Percentiles rank a stretch among this genome's conserved stretches.
These are phyloP conservation scores for Dryobotodes eremita DNA, from an alignment of 2,888 invertebrate species.

Conservation along the genomic window DNA sequence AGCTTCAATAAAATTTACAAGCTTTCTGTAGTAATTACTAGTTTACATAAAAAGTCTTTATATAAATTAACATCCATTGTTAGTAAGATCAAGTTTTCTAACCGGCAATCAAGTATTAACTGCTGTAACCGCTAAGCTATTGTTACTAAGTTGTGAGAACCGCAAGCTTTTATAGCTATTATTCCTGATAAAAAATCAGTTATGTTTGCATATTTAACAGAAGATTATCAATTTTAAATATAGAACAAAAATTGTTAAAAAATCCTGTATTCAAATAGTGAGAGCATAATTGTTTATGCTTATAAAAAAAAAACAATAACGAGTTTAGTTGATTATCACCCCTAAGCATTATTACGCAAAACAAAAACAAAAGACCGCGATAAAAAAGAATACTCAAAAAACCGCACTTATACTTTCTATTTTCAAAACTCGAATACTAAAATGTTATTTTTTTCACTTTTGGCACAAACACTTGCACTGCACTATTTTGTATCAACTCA, in stretches of 20 bases:
- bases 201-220: not conserved
- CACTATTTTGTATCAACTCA: slow-evolving; percentile 79
- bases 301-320: not conserved
- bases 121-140: slow-evolving; percentile 43
- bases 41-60: not conserved
- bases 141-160: slow-evolving; percentile 34
- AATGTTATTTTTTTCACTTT: slow-evolving; percentile 62
- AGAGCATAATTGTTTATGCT: not conserved
- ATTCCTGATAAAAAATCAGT: not conserved
- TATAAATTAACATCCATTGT: not conserved
- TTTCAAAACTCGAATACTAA: slow-evolving; percentile 56
- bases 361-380: slow-evolving; percentile 17
- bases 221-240: not conserved
- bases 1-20: not conserved
- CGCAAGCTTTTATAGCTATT: slow-evolving; percentile 27
- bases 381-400: slow-evolving; percentile 13
- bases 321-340: slow-evolving; percentile 24
- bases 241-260: not conserved
- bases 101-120: not conserved
- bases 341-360: not conserved
- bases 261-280: not conserved
- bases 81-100: slow-evolving; percentile 5
- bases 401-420: slow-evolving; percentile 61
- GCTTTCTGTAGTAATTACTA: slow-evolving; percentile 1
- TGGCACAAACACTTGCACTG: slow-evolving; percentile 70